Percentiles rank a stretch among this genome's conserved stretches.
Conservation (phyloP, 1,140 invertebrate species). For the Brachionus paranguensis region DNA sequence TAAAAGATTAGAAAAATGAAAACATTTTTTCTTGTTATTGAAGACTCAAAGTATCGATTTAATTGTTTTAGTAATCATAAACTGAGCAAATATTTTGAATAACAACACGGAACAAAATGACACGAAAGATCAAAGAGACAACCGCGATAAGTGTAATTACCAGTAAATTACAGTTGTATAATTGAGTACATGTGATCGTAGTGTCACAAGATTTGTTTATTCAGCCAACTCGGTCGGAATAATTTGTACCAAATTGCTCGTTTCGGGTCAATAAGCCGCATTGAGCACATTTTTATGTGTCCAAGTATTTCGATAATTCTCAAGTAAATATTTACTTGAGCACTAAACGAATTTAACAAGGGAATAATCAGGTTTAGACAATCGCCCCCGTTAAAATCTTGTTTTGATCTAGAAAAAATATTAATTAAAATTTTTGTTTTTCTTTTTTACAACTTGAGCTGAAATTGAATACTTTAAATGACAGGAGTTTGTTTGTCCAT, state of each 20-base stretch:
- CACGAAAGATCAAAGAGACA: neutral
- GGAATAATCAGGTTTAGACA: neutral
- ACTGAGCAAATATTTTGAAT: constrained; percentile 13
- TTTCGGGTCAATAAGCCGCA: neutral
- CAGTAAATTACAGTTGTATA: neutral
- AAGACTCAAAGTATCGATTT: constrained; percentile 8
- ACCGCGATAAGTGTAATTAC: constrained; percentile 10
- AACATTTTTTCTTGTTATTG: neutral
- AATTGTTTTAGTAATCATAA: constrained; percentile 6
- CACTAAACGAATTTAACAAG: neutral
- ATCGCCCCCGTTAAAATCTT: neutral
- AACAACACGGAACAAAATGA: neutral
- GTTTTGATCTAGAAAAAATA: neutral
- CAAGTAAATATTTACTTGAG: neutral
- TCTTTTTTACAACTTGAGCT: neutral
- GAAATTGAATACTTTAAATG: neutral
- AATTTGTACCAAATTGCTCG: neutral
- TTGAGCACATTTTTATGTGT: neutral
- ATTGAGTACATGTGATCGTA: neutral
- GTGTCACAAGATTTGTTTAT: neutral
- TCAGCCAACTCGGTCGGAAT: neutral
- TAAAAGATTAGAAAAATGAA: constrained; percentile 16
- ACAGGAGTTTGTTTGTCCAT: neutral
- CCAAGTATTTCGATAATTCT: neutral
- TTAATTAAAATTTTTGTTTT: neutral